These are phyloP conservation scores for Pristionchus arcanus DNA, from an alignment of 2,888 invertebrate species.

Conservation along the genomic window DNA sequence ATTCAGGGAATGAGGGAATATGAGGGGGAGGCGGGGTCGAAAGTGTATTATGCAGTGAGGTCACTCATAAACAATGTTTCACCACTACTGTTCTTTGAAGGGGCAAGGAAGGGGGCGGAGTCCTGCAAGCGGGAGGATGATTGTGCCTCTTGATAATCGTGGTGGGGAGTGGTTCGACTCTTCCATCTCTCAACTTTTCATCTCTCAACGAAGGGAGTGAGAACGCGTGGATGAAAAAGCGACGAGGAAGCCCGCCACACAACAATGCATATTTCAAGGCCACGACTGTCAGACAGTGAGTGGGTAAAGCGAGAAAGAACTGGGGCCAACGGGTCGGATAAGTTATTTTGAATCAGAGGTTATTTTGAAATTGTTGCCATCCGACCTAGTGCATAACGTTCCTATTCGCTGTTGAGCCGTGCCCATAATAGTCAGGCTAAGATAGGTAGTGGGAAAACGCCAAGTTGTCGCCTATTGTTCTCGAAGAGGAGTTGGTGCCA, in stretches of 20 bases:
- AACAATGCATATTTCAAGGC: constrained; percentile 45
- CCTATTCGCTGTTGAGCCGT: no score
- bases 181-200: neutral
- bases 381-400: no score
- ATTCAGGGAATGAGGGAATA: constrained; percentile 11
- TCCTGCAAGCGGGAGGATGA: neutral
- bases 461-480: neutral
- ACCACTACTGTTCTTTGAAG: neutral
- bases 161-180: neutral
- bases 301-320: neutral
- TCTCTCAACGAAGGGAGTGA: neutral
- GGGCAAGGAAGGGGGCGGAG: neutral
- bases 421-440: neutral
- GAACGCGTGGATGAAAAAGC: neutral
- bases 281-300: neutral
- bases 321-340: neutral
- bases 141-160: constrained; percentile 25
- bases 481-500: neutral
- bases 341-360: no score
- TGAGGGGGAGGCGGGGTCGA: neutral
- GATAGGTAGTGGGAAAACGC: neutral
- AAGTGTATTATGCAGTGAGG: neutral
- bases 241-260: neutral
- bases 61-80: neutral
- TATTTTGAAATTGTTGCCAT: no score